A percentile compares a stretch with the other conserved stretches of the same genome.
Conservation (phyloP, 2,888 invertebrate genomes). For the Pristionchus fissidentatus region DNA sequence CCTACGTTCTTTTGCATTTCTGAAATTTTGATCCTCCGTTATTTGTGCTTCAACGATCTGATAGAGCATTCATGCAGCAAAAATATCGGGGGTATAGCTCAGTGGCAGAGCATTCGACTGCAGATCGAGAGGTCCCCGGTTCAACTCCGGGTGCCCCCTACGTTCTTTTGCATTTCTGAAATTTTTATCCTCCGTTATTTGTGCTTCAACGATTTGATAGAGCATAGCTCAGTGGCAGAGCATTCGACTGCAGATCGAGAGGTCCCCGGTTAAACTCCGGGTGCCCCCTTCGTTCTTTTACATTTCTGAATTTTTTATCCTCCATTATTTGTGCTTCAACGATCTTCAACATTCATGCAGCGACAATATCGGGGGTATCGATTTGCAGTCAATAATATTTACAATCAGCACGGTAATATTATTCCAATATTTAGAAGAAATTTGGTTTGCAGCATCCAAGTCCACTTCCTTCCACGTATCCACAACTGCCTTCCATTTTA, state of each 20-base stretch:
- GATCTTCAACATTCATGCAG: no score
- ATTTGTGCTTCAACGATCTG: no score
- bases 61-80: no score
- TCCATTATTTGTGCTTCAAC: no score
- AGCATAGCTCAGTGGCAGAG: slow-evolving; percentile 69
- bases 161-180: slow-evolving; percentile 54
- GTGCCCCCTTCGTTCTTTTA: slow-evolving; percentile 54
- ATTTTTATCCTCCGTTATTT: no score
- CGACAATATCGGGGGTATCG: no score
- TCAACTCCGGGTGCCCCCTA: slow-evolving; percentile 70
- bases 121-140: slow-evolving; percentile 75
- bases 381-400: no score
- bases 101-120: slow-evolving; percentile 75
- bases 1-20: slow-evolving; percentile 60
- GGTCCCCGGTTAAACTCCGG: slow-evolving; percentile 66
- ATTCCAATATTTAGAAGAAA: background rate
- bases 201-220: no score
- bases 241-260: slow-evolving; percentile 70
- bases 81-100: slow-evolving; percentile 72
- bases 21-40: no score
- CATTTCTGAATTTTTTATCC: no score
- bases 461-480: background rate
- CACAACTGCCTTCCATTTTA: background rate
- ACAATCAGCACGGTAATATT: no score
- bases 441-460: slow-evolving; percentile 12